Percentiles rank a stretch among this genome's conserved stretches.
These are phyloP conservation scores for Paracyprichromis sp. DNA, from an alignment of 2,113 vertebrate genomes.

Conservation along the genomic window DNA sequence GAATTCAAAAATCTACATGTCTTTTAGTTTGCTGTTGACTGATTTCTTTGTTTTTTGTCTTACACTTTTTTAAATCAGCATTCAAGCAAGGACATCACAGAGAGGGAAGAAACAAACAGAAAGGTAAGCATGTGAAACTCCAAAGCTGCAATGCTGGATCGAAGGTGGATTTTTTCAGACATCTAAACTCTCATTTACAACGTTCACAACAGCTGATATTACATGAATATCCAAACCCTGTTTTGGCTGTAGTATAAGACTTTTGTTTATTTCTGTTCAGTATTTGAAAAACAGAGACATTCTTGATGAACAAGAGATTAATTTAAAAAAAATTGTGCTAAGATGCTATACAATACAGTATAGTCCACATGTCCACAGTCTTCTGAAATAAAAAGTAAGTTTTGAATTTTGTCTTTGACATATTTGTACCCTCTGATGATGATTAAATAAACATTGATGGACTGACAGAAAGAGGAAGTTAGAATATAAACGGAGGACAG, in stretches of 20 bases:
- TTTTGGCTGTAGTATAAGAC: accelerated
- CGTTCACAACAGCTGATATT: not conserved
- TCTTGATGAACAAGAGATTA: not conserved
- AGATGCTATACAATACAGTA: not conserved
- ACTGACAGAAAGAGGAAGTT: not conserved
- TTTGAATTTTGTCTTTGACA: not conserved
- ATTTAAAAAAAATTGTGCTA: not conserved
- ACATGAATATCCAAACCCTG: not conserved
- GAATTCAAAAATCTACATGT: not conserved
- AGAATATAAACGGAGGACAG: not conserved
- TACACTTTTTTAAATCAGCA: not conserved
- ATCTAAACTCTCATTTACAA: not conserved
- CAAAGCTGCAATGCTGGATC: not conserved
- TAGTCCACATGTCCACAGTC: accelerated
- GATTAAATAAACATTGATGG: not conserved
- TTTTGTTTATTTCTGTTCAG: not conserved
- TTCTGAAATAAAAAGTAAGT: not conserved
- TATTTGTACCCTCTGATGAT: not conserved
- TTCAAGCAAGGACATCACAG: accelerated
- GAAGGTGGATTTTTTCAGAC: not conserved
- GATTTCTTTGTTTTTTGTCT: not conserved
- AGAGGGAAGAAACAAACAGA: not conserved
- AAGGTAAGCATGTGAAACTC: not conserved
- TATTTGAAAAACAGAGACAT: not conserved
- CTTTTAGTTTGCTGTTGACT: not conserved